Base-by-base conservation (phyloP, 2,797 vertebrate species). In the Lagocephalus sceleratus region DNA sequence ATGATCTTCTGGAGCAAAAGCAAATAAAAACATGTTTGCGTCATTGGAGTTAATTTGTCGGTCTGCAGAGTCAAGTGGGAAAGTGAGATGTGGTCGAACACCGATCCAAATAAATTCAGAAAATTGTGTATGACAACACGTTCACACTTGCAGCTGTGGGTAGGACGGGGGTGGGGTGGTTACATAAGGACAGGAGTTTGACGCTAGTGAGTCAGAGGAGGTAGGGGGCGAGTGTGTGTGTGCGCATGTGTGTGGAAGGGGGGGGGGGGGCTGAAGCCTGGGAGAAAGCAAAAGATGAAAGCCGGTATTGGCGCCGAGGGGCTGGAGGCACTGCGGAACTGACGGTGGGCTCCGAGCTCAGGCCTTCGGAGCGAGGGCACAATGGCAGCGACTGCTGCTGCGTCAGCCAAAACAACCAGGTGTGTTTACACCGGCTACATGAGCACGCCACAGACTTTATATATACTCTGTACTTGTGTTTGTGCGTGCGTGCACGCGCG, bases 211-310 rank as follows among this genome's bases (percentile, higher is more conserved):
- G 67, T 65, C 52, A 57, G 57, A 26, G 47, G 59, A 53, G 54
- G 44, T 19, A 50, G 51, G 43, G 7, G 49, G 29, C 1, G 5
- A 32, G 16, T 48, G 25, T 5, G 51, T 57, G 20, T 14, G 20
- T n/a, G n/a, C n/a, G n/a, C n/a, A n/a, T n/a, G n/a, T n/a, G n/a
- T n/a, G n/a, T n/a, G n/a, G n/a, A n/a, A 12, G 50, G 20, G 53
- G 38, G 56, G 46, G 46, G 68, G 35, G 40, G 29, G 17, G 22
- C 41, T 20, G 51, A 21, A 57, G 59, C 63, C 12, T 12, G 40
- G 54, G 76, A 57, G 53, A 74, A 70, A 48, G 69, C 71, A 79
- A 73, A 71, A 63, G 71, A 78, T 69, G 60, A 78, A 64, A 56
- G 75, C 68, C 48, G 70, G 77, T 66, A 52, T 29, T 23, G 63